phyloP scores from a whole-genome alignment of 2,797 vertebrate species.

The Sebastes hubbsi region DNA sequence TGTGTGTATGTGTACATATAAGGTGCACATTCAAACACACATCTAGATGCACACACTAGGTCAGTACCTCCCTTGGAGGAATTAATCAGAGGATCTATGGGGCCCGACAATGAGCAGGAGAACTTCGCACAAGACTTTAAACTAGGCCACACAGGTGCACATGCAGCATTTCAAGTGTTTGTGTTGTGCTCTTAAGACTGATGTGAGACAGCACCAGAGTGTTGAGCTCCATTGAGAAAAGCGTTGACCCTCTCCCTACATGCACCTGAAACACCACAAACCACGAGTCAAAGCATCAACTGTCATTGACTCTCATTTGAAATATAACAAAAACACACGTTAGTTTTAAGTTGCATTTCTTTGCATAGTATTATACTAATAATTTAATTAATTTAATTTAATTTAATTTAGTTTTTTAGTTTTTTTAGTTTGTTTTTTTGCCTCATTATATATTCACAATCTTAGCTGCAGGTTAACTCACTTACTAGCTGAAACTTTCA shows the following conservation, averaged over 20 bases:
- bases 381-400: too few species aligned
- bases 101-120: not conserved
- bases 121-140: not conserved
- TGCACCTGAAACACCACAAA: not conserved
- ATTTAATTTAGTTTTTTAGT: too few species aligned
- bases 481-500: too few species aligned
- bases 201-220: not conserved
- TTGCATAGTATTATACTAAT: not conserved
- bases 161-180: not conserved
- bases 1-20: not conserved
- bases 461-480: too few species aligned
- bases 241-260: not conserved
- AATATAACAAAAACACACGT: not conserved
- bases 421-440: too few species aligned
- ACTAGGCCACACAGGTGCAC: not conserved
- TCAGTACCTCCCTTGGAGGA: not conserved
- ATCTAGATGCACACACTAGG: not conserved
- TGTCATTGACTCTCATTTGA: not conserved
- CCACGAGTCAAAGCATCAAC: not conserved
- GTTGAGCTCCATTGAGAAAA: not conserved
- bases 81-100: slow-evolving; percentile 20
- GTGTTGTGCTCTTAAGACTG: not conserved
- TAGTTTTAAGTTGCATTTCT: not conserved
- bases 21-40: not conserved
- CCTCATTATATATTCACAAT: too few species aligned